These are phyloP conservation scores for Todus mexicanus DNA, from an alignment of 2,797 vertebrate genomes.

Conservation along the genomic window DNA sequence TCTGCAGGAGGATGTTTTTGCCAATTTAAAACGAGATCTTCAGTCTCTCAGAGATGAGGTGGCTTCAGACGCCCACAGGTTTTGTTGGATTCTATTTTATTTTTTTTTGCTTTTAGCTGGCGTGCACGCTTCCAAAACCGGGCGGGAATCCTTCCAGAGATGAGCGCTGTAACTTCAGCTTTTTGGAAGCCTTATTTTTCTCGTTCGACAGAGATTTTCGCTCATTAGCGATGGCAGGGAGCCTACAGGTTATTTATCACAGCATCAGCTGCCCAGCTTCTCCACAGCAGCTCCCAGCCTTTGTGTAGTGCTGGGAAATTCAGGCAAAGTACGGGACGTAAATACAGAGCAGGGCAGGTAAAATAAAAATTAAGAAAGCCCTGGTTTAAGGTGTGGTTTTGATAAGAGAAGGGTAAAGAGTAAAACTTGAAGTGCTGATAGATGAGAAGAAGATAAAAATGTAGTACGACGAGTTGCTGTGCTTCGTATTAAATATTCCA, in stretches of 20 bases:
- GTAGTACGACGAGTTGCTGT: background rate
- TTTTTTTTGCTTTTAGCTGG: background rate
- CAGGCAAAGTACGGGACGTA: background rate
- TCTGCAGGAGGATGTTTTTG: conserved; percentile 13
- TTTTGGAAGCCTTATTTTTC: background rate
- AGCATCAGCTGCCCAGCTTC: background rate
- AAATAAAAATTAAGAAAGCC: background rate
- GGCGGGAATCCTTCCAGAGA: conserved; percentile 26
- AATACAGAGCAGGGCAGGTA: background rate
- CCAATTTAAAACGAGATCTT: background rate
- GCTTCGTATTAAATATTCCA: background rate
- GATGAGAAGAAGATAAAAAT: too few relatives aligned
- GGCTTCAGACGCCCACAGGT: conserved; percentile 31
- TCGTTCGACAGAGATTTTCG: background rate
- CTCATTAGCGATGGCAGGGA: conserved; percentile 1
- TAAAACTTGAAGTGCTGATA: too few relatives aligned
- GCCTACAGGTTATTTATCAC: background rate
- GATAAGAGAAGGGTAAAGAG: background rate
- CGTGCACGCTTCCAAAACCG: background rate
- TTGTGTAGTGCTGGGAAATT: background rate
- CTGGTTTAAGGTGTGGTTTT: too few relatives aligned
- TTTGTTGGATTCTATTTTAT: background rate
- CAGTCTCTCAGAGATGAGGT: conserved; percentile 34
- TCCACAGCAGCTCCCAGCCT: background rate
- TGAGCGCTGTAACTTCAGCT: background rate